Evolutionary conservation across 2,888 invertebrate genomes (phyloP), one percentile per base, ranked within the genome.

Genomic region (Aricia artaxerxes): DNA sequence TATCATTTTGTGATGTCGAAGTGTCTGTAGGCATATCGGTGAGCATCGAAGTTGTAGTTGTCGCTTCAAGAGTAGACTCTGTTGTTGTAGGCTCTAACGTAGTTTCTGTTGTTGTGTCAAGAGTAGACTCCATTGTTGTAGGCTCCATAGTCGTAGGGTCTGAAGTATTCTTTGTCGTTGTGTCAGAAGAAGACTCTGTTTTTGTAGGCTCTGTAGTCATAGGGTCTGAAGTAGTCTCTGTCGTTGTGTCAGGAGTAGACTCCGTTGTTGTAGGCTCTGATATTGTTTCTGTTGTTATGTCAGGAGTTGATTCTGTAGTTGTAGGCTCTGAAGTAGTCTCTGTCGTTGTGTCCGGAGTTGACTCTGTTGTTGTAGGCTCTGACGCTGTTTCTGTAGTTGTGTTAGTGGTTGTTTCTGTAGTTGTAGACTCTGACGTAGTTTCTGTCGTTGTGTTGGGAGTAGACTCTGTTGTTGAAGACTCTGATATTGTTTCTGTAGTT

Each of bases 401-500:
- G 1, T 31, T 4, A 11, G 79, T 76, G 5, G 81, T 73, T 11
- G 76, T 9, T 4, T 79, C 80, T 2, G 64, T 77, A 6, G 16
- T 49, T 5, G 2, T 53, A 35, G 75, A 31, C 2, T 60, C 38
- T 13, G 78, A 44, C 1, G 80, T 73, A 0, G 53, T 64, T 40
- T 79, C 72, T 1, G 81, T 76, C 1, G n/a, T n/a, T n/a, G n/a
- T 49, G 2, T 49, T 2, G 3, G 9, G 9, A 49, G 49, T 49
- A 2, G 49, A 49, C 9, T 49, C 49, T 0, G 49, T 49, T 0
- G 49, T 49, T 49, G 76, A 78, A 6, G 78, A 73, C 7, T 82
- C 76, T 44, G 79, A 80, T n/a, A n/a, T n/a, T n/a, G 78, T 79
- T 44, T 78, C 78, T 16, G 78, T 81, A 6, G 80, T 79, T 24